Evolutionary conservation across 2,888 invertebrate genomes (phyloP).

Genomic region (Dusona sp.): DNA sequence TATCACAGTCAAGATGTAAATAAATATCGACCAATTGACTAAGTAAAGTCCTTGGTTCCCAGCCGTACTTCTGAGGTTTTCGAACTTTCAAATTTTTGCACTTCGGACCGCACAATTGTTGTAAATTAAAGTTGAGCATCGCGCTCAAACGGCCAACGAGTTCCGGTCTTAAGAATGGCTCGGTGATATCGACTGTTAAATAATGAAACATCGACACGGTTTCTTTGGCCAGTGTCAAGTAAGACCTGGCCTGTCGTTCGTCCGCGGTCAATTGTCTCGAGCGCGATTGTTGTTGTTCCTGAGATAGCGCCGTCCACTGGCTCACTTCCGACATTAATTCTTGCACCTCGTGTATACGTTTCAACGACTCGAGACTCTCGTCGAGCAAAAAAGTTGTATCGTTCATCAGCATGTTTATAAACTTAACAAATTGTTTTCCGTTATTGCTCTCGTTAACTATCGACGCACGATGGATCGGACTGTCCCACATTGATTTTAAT

Average conservation of each 20-base stretch:
- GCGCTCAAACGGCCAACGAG: constrained; percentile 97
- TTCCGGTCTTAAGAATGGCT: constrained; percentile 97
- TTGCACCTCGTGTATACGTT: constrained; percentile 95
- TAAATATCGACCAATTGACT: constrained; percentile 98
- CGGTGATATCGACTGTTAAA: constrained; percentile 96
- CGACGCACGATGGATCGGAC: constrained; percentile 93
- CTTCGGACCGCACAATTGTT: constrained; percentile 98
- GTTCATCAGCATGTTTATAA: constrained; percentile 99
- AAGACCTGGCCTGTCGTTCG: constrained; percentile 95
- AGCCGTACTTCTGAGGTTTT: constrained; percentile 97
- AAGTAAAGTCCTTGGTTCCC: constrained; percentile 97
- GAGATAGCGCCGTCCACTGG: constrained; percentile 89
- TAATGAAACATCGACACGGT: constrained; percentile 99
- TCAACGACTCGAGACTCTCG: constrained; percentile 96
- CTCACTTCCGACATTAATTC: constrained; percentile 90
- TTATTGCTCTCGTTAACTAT: constrained; percentile 96
- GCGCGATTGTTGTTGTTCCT: constrained; percentile 90
- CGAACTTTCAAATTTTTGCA: constrained; percentile 97
- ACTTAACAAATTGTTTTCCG: constrained; percentile 97
- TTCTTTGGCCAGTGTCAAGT: constrained; percentile 96
- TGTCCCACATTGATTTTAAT: constrained; percentile 98
- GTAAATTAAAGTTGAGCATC: constrained; percentile 99
- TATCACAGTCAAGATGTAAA: constrained; percentile 96
- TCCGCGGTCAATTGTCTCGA: constrained; percentile 93
- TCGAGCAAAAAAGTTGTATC: constrained; percentile 98